Percentiles rank a stretch among this genome's conserved stretches.
These are phyloP conservation scores for Lepisosteus oculatus DNA, from an alignment of 2,113 vertebrate genomes.

Conservation along the genomic window DNA sequence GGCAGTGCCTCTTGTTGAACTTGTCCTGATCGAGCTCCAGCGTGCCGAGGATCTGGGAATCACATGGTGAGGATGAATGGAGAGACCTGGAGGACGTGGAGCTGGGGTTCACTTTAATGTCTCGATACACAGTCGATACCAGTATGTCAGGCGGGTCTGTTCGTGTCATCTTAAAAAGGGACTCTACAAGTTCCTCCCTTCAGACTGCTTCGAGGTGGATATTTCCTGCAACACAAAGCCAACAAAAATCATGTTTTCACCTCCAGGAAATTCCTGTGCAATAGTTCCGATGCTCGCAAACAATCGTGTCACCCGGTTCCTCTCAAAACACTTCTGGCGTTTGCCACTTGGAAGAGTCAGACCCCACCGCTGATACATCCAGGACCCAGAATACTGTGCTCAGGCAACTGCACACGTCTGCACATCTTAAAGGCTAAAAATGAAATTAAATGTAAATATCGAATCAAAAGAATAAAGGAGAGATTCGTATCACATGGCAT, in stretches of 20 bases:
- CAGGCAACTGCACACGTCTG: too few relatives aligned
- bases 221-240: constrained; percentile 47
- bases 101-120: constrained; percentile 75
- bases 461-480: too few relatives aligned
- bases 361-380: too few relatives aligned
- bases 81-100: constrained; percentile 55
- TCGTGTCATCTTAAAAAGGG: constrained; percentile 89
- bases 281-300: too few relatives aligned
- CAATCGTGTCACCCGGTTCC: too few relatives aligned
- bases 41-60: constrained; percentile 77
- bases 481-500: too few relatives aligned
- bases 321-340: too few relatives aligned
- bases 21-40: constrained; percentile 69
- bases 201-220: constrained; percentile 68
- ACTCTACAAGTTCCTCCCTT: constrained; percentile 58
- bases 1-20: constrained; percentile 93
- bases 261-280: too few relatives aligned
- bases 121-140: constrained; percentile 87
- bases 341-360: too few relatives aligned
- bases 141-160: constrained; percentile 93
- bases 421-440: too few relatives aligned
- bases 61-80: constrained; percentile 72
- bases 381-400: too few relatives aligned
- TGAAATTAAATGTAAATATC: too few relatives aligned
- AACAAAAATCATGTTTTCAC: constrained; percentile 10